Conservation (phyloP, 2,797 vertebrate species). For the Myotis vivesi region DNA sequence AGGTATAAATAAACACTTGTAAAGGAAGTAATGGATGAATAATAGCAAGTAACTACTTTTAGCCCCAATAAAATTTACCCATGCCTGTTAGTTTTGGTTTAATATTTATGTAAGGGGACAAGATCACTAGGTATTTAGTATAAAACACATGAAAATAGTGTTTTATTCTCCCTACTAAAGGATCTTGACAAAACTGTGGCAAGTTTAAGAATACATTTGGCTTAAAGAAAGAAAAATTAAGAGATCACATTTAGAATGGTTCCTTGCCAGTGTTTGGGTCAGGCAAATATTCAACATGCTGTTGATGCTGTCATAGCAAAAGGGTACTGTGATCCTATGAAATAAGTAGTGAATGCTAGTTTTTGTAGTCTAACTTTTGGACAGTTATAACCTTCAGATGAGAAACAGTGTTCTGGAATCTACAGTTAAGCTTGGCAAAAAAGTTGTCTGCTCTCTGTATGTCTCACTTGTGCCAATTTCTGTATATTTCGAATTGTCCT, state of each 20-base stretch:
- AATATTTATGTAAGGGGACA: neutral
- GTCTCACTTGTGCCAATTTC: neutral
- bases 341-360: neutral
- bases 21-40: neutral
- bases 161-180: neutral
- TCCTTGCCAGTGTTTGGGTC: neutral
- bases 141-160: neutral
- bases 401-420: slow-evolving; percentile 2
- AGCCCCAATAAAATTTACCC: neutral
- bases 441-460: neutral
- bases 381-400: neutral
- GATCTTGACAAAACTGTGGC: neutral
- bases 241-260: neutral
- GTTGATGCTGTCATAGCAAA: neutral
- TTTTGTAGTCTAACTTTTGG: neutral
- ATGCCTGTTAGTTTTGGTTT: neutral
- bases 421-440: neutral
- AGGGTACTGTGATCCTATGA: neutral
- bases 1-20: neutral
- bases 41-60: neutral
- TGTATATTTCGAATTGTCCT: neutral
- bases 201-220: neutral
- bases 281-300: neutral
- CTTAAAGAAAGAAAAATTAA: neutral
- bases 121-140: neutral